Conservation (phyloP, 2,113 vertebrate genomes). For the Cephalopholis sonnerati region DNA sequence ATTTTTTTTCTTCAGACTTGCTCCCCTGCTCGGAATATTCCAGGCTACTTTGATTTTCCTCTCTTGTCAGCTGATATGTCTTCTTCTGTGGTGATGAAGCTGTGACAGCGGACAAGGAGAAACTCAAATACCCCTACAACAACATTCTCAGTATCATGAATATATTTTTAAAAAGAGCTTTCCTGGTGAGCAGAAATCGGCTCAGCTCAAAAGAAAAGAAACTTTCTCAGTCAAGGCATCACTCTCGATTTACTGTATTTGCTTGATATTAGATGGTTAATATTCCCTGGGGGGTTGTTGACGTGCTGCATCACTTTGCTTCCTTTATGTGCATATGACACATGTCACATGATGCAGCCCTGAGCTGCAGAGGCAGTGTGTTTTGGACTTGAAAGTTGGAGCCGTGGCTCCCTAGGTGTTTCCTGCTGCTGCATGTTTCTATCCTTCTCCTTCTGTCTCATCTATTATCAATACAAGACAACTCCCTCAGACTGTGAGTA, state of each 20-base stretch:
- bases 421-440: slow-evolving; percentile 40
- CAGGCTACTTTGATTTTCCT: slow-evolving; percentile 11
- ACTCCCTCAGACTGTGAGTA: slow-evolving; percentile 8
- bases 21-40: neutral
- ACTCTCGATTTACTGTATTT: neutral
- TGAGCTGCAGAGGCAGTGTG: slow-evolving; percentile 45
- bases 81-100: slow-evolving; percentile 13
- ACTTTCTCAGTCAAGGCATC: neutral
- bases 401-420: slow-evolving; percentile 28
- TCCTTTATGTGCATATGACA: neutral
- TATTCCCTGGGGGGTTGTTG: neutral
- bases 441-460: slow-evolving; percentile 29
- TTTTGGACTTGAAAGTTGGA: slow-evolving; percentile 47
- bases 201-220: slow-evolving; percentile 10
- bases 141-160: neutral
- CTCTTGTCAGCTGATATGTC: slow-evolving; percentile 6
- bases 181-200: neutral
- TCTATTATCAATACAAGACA: slow-evolving; percentile 23
- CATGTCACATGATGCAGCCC: slow-evolving; percentile 13
- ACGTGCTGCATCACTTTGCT: neutral
- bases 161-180: neutral
- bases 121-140: neutral
- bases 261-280: neutral
- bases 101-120: slow-evolving; percentile 4
- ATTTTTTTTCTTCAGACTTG: neutral